phyloP scores from a whole-genome alignment of 2,888 invertebrate species.

The Brachynemurus nebulosus region DNA sequence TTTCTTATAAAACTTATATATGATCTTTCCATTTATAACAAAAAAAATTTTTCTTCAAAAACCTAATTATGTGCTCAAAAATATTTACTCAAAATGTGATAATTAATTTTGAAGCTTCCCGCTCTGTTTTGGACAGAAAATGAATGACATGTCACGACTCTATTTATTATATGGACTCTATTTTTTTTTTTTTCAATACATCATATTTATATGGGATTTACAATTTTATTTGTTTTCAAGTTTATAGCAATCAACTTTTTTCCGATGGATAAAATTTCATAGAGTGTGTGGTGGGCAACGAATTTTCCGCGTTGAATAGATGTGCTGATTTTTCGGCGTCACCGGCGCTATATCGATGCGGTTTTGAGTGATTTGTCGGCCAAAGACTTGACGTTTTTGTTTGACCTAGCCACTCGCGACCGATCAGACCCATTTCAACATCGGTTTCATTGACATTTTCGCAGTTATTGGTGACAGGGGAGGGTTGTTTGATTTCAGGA shows the following conservation, averaged over 20 bases:
- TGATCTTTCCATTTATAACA: too few species aligned
- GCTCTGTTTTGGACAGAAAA: too few species aligned
- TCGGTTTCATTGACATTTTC: conserved; percentile 2
- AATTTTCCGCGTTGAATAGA: conserved; percentile 39
- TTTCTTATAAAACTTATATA: too few species aligned
- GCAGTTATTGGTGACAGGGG: background rate
- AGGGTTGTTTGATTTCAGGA: background rate
- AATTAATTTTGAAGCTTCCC: too few species aligned
- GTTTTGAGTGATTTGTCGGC: conserved; percentile 27
- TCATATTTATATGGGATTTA: too few species aligned
- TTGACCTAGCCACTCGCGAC: background rate
- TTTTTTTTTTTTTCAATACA: too few species aligned
- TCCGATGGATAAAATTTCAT: conserved; percentile 37
- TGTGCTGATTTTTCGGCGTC: conserved; percentile 47
- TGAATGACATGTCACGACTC: too few species aligned
- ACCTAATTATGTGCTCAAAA: too few species aligned
- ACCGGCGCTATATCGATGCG: conserved; percentile 52
- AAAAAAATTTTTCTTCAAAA: too few species aligned
- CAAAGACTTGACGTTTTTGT: background rate
- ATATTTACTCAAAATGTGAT: too few species aligned
- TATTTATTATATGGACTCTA: too few species aligned
- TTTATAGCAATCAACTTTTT: conserved; percentile 29
- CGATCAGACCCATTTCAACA: conserved; percentile 6
- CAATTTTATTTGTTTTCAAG: too few species aligned
- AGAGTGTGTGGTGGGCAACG: conserved; percentile 49